Evolutionary conservation across 1,140 invertebrate genomes (phyloP).

Genomic region (Rhyacophila brunnea): DNA sequence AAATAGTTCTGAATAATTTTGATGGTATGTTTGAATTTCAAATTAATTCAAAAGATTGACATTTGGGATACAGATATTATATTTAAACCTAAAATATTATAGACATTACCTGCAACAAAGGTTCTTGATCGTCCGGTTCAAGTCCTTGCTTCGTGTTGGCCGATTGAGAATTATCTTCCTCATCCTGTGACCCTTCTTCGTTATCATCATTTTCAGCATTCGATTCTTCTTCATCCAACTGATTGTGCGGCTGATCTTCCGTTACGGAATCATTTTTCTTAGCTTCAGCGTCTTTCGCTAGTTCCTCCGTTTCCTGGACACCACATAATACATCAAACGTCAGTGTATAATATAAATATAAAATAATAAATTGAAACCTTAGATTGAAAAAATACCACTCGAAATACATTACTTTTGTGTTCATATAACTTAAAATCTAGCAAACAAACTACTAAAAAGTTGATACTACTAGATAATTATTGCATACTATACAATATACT

Average conservation of each 20-base stretch:
- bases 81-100: no score
- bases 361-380: no score
- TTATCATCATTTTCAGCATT: slow-evolving; percentile 17
- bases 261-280: slow-evolving; percentile 52
- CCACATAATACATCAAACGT: neutral
- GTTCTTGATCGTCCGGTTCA: slow-evolving; percentile 38
- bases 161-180: slow-evolving; percentile 37
- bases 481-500: neutral
- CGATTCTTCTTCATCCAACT: slow-evolving; percentile 38
- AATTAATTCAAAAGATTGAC: no score
- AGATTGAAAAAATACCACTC: no score
- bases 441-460: neutral
- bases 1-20: no score
- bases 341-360: neutral
- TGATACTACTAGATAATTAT: neutral
- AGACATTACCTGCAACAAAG: neutral
- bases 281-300: slow-evolving; percentile 43
- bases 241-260: slow-evolving; percentile 43
- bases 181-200: slow-evolving; percentile 18
- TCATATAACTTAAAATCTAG: neutral
- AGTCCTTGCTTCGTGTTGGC: slow-evolving; percentile 42
- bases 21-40: no score
- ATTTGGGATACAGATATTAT: no score
- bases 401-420: no score
- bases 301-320: slow-evolving; percentile 32